Evolutionary conservation across 2,113 vertebrate genomes (phyloP).

Genomic region (Scolopax mira): DNA sequence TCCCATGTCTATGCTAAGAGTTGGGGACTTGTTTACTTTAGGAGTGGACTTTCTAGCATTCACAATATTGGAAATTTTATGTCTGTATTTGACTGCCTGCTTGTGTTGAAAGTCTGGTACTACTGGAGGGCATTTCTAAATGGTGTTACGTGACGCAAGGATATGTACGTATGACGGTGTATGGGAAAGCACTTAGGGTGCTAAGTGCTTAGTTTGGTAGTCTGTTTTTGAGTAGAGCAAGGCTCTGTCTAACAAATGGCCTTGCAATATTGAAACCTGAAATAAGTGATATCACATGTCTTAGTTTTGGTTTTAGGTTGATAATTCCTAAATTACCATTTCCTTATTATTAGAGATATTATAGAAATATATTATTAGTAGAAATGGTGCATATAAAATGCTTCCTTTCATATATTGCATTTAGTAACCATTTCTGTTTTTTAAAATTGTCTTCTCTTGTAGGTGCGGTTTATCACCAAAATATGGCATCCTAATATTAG

Average conservation of each 20-base stretch:
- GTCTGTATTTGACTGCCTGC: background rate
- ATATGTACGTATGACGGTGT: background rate
- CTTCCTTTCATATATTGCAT: background rate
- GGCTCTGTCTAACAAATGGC: background rate
- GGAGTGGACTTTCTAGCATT: background rate
- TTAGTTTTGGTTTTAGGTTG: background rate
- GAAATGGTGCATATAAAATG: background rate
- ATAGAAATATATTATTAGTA: background rate
- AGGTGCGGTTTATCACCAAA: slow-evolving; percentile 99
- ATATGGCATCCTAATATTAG: slow-evolving; percentile 99
- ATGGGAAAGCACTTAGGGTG: background rate
- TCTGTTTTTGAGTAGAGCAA: background rate
- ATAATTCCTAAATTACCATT: background rate
- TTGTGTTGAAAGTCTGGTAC: background rate
- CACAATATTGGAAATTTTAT: background rate
- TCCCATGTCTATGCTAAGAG: background rate
- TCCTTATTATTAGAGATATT: background rate
- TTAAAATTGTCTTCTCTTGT: slow-evolving; percentile 65
- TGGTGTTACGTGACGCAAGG: background rate
- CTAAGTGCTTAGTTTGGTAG: background rate
- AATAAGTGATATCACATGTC: background rate
- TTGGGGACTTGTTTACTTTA: background rate
- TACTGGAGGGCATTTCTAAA: background rate
- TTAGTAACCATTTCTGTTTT: background rate
- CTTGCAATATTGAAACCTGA: background rate